Conservation (phyloP, 1,140 invertebrate genomes). For the Dendroctonus valens region DNA sequence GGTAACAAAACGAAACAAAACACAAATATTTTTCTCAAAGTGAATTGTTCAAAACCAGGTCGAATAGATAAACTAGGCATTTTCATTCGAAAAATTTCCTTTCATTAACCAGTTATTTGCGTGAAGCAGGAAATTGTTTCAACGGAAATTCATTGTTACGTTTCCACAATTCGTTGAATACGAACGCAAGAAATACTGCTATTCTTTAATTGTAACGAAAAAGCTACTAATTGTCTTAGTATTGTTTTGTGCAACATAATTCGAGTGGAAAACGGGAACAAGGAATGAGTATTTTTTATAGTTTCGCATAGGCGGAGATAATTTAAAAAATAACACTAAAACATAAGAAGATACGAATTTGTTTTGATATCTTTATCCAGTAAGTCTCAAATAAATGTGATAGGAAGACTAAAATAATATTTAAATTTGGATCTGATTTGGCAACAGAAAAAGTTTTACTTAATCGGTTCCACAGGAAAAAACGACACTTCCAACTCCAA, state of each 20-base stretch:
- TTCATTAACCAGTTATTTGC: background rate
- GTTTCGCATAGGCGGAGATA: conserved; percentile 18
- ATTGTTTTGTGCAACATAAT: conserved; percentile 46
- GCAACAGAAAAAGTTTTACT: too few relatives aligned
- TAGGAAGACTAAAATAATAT: too few relatives aligned
- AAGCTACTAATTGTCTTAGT: conserved; percentile 50
- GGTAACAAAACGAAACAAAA: background rate
- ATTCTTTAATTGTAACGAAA: conserved; percentile 49
- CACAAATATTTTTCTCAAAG: background rate
- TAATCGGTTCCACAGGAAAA: too few relatives aligned
- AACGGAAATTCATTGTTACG: conserved; percentile 20
- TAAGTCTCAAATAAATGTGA: too few relatives aligned
- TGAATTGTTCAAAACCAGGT: background rate
- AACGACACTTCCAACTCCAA: too few relatives aligned
- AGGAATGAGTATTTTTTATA: conserved; percentile 5
- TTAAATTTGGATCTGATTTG: too few relatives aligned
- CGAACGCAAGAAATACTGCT: conserved; percentile 28
- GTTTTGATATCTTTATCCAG: background rate
- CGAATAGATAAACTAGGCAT: background rate
- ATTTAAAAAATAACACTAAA: background rate
- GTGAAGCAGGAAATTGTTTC: background rate
- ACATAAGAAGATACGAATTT: background rate
- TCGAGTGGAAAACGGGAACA: conserved; percentile 44
- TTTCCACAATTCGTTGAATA: conserved; percentile 19
- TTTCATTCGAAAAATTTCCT: background rate